A percentile compares a stretch with the other conserved stretches of the same genome.
These are phyloP conservation scores for Sebastes trivittatus DNA, from an alignment of 2,797 vertebrate genomes.

Conservation along the genomic window DNA sequence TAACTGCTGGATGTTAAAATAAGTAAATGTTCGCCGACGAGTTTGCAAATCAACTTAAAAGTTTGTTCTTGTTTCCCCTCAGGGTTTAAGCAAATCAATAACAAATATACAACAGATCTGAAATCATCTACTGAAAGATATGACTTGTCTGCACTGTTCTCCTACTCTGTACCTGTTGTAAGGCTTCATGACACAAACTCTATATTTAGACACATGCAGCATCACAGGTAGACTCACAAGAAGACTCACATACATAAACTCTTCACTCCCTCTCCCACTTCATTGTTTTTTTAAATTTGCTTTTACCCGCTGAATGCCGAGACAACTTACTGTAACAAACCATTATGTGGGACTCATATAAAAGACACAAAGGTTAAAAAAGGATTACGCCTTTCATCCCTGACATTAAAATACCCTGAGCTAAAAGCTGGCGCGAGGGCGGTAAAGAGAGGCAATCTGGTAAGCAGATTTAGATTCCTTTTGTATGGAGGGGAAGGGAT, in stretches of 20 bases:
- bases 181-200: not conserved
- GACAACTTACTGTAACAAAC: constrained; percentile 49
- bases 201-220: not conserved
- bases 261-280: constrained; percentile 1
- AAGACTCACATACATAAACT: not conserved
- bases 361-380: constrained; percentile 70
- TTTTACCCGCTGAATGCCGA: constrained; percentile 19
- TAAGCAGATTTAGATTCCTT: constrained; percentile 71
- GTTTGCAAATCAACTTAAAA: not conserved
- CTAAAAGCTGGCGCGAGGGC: constrained; percentile 55
- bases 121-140: constrained; percentile 10
- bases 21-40: not conserved
- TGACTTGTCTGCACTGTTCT: not conserved
- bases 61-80: not conserved
- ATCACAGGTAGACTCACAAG: not conserved
- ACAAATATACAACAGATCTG: constrained; percentile 11
- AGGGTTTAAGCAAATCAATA: not conserved
- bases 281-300: constrained; percentile 30
- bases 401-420: constrained; percentile 68
- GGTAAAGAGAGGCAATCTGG: constrained; percentile 68
- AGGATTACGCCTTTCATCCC: constrained; percentile 68
- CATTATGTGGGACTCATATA: constrained; percentile 52
- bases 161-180: not conserved
- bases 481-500: constrained; percentile 39
- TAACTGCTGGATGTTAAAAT: not conserved